These are phyloP conservation scores for Microctenopoma steveboyesi DNA, from an alignment of 2,797 vertebrate species.

Conservation along the genomic window DNA sequence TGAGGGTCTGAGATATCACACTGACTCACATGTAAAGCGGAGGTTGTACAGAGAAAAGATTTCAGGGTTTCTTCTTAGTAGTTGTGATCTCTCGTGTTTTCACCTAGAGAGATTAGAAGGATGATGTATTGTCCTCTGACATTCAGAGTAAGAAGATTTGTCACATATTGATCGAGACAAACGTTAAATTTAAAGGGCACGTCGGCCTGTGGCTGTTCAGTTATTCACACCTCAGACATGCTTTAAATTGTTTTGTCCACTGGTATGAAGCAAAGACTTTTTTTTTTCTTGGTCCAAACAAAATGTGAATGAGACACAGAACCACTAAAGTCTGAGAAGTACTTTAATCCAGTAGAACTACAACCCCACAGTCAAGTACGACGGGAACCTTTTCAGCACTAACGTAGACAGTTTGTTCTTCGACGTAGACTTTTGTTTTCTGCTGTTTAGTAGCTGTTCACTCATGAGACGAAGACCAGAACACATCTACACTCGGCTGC, in stretches of 20 bases:
- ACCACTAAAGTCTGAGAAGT: constrained; percentile 14
- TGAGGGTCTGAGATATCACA: constrained; percentile 44
- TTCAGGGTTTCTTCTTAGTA: constrained; percentile 86
- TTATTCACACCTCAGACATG: constrained; percentile 11
- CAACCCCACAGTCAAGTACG: constrained; percentile 20
- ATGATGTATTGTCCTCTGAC: constrained; percentile 75
- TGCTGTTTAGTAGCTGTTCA: neutral
- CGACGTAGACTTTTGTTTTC: neutral
- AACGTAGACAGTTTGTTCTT: neutral
- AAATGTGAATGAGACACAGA: constrained; percentile 42
- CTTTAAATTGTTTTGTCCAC: constrained; percentile 24
- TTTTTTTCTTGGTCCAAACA: constrained; percentile 31
- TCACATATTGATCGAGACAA: constrained; percentile 43
- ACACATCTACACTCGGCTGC: neutral
- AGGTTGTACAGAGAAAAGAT: constrained; percentile 73
- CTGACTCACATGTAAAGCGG: constrained; percentile 34
- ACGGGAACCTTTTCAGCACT: constrained; percentile 15
- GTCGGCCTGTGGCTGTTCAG: constrained; percentile 37
- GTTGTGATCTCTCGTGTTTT: constrained; percentile 83
- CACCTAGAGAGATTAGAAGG: constrained; percentile 61
- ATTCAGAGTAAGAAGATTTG: constrained; percentile 74
- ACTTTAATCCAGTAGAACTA: constrained; percentile 1
- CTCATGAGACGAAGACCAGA: constrained; percentile 9
- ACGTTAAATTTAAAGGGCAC: constrained; percentile 25
- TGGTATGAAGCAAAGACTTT: constrained; percentile 37